A percentile compares a stretch with the other conserved stretches of the same genome.
These are phyloP conservation scores for Nomada ferruginata DNA, from an alignment of 2,888 invertebrate species.

Conservation along the genomic window DNA sequence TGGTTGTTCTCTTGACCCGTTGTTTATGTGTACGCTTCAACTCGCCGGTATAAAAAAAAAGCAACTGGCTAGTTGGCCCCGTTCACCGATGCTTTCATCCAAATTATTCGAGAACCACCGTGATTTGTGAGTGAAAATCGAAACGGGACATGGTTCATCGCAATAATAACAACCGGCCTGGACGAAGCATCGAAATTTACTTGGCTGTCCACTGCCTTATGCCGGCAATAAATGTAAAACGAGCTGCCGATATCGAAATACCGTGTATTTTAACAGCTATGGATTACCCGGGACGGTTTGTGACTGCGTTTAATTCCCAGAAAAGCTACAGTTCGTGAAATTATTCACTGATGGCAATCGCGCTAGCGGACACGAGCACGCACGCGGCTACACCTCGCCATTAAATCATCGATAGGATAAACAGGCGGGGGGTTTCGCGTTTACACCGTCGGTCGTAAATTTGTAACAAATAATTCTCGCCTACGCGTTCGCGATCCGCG, in stretches of 20 bases:
- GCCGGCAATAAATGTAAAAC: neutral
- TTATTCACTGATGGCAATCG: slow-evolving; percentile 6
- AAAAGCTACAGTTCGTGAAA: neutral
- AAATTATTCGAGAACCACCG: neutral
- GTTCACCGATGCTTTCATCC: neutral
- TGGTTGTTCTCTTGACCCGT: neutral
- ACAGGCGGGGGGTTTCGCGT: neutral
- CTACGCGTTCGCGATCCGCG: neutral
- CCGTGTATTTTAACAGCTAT: slow-evolving; percentile 10
- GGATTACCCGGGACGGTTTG: slow-evolving; percentile 12
- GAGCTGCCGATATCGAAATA: neutral
- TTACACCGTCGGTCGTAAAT: neutral
- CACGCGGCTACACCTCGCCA: neutral
- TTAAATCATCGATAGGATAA: slow-evolving; percentile 9
- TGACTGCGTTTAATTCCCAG: neutral
- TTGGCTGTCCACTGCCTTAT: neutral
- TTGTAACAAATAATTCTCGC: neutral
- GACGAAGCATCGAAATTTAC: neutral
- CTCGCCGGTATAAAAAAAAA: neutral
- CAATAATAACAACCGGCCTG: neutral
- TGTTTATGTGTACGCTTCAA: neutral
- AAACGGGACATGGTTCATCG: neutral
- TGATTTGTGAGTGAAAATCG: neutral
- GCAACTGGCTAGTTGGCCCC: too few species aligned
- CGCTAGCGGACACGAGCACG: neutral